Percentiles rank a stretch among this genome's conserved stretches.
These are phyloP conservation scores for Neotoxoptera formosana DNA, from an alignment of 1,140 invertebrate species.

Conservation along the genomic window DNA sequence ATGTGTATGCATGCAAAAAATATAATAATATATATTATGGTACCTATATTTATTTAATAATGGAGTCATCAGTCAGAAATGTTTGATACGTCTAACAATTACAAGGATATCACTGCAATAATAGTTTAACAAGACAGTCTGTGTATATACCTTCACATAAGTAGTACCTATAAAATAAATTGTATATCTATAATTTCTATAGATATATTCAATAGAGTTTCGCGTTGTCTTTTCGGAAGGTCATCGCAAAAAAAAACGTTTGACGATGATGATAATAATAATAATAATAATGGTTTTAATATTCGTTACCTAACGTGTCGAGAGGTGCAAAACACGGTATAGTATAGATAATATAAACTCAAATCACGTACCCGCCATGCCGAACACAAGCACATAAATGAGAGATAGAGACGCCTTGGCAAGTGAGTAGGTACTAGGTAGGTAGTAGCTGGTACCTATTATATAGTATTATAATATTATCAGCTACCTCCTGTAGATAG, in stretches of 20 bases:
- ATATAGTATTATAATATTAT: not conserved
- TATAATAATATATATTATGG: not conserved
- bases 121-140: not conserved
- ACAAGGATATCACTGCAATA: not conserved
- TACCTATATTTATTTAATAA: not conserved
- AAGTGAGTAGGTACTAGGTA: not conserved
- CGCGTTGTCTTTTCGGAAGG: conserved; percentile 33
- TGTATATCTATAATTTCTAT: not conserved
- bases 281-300: conserved; percentile 7
- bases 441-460: no score
- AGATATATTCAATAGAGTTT: conserved; percentile 15
- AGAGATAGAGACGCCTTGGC: not conserved
- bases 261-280: not conserved
- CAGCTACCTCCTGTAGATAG: not conserved
- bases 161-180: not conserved
- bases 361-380: not conserved
- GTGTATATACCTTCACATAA: not conserved
- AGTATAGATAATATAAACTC: conserved; percentile 7
- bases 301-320: not conserved
- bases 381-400: not conserved
- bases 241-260: not conserved
- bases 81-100: not conserved
- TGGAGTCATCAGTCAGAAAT: not conserved
- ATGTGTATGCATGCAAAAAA: no score
- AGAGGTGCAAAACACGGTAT: not conserved